Evolutionary conservation across 1,140 invertebrate species (phyloP).

Genomic region (Lucilia sericata): DNA sequence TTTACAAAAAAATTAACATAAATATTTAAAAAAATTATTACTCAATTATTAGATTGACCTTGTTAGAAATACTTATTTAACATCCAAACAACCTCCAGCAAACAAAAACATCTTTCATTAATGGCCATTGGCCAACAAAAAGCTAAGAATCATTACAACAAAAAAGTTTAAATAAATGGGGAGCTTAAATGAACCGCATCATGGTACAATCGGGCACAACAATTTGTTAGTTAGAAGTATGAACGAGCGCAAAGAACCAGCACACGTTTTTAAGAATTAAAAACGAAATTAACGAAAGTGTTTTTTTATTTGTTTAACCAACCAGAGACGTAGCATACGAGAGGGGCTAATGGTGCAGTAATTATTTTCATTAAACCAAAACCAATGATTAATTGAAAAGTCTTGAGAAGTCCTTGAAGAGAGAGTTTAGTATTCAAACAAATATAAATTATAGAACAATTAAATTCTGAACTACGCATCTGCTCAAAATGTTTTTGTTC

Average conservation of each 20-base stretch:
- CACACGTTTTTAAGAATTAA: conserved; percentile 31
- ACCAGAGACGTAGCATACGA: not conserved
- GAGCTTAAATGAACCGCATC: conserved; percentile 25
- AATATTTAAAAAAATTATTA: conserved; percentile 35
- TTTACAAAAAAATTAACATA: conserved; percentile 20
- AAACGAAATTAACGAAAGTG: conserved; percentile 41
- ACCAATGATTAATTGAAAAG: too few relatives aligned
- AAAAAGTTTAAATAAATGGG: not conserved
- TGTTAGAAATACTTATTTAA: not conserved
- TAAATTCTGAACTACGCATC: not conserved
- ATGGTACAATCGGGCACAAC: not conserved
- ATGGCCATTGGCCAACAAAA: not conserved
- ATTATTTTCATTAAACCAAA: too few relatives aligned
- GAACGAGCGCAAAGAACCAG: not conserved
- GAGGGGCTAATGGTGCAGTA: too few relatives aligned
- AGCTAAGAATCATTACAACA: conserved; percentile 23
- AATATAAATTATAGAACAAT: not conserved
- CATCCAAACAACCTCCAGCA: not conserved
- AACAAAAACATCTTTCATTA: not conserved
- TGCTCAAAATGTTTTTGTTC: not conserved
- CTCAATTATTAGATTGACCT: conserved; percentile 37
- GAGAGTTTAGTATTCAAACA: too few relatives aligned
- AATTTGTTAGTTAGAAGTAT: not conserved
- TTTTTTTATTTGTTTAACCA: conserved; percentile 1
- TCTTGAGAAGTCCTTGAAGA: too few relatives aligned